Conservation (phyloP, 2,888 invertebrate genomes). For the Hirtodrosophila cameraria region DNA sequence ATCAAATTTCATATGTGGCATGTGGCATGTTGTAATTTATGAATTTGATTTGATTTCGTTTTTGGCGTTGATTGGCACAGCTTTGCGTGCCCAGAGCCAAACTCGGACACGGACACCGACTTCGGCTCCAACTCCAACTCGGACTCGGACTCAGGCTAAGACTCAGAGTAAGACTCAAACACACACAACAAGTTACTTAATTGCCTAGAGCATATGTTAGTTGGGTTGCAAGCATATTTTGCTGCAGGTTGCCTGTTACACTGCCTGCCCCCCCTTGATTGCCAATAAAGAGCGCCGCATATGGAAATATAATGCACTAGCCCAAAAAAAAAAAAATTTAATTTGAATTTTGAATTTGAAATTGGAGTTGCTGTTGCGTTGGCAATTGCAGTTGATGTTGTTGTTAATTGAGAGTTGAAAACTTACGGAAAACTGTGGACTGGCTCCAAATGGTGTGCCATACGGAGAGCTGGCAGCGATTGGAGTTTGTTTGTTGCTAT, state of each 20-base stretch:
- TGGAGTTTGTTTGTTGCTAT: constrained; percentile 46
- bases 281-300: constrained; percentile 2
- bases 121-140: background rate
- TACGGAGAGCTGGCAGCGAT: constrained; percentile 38
- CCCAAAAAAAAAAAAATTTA: constrained; percentile 36
- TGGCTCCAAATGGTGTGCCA: constrained; percentile 71
- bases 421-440: constrained; percentile 67
- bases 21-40: constrained; percentile 67
- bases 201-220: constrained; percentile 55
- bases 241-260: constrained; percentile 14
- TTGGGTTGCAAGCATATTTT: constrained; percentile 11
- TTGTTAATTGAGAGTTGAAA: constrained; percentile 21
- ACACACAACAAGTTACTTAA: constrained; percentile 55
- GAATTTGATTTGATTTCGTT: constrained; percentile 63
- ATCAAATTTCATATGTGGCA: constrained; percentile 51
- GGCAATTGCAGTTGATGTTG: background rate
- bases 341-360: constrained; percentile 13
- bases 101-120: constrained; percentile 2
- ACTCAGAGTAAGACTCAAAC: background rate
- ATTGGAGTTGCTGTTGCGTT: background rate
- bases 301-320: constrained; percentile 47
- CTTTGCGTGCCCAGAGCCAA: constrained; percentile 42
- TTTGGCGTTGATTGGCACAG: constrained; percentile 65
- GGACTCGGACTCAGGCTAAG: background rate
- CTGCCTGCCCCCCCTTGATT: constrained; percentile 10